Evolutionary conservation across 2,113 vertebrate genomes (phyloP).

Genomic region (Siphamia tubifer): DNA sequence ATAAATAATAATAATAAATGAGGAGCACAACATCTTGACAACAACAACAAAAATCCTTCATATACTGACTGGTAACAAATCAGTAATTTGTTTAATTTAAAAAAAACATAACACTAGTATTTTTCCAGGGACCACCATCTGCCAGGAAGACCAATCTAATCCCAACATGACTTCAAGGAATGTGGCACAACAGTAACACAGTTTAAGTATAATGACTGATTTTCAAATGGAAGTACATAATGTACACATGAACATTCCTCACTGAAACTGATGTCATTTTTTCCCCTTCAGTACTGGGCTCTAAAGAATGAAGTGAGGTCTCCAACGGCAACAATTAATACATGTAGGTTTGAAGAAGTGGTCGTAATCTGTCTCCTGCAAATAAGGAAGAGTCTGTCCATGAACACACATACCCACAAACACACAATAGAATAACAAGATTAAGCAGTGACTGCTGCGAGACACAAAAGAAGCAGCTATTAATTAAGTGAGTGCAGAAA

Average conservation of each 20-base stretch:
- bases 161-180: conserved; percentile 47
- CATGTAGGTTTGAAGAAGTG: conserved; percentile 10
- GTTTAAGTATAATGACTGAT: not conserved
- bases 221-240: conserved; percentile 3
- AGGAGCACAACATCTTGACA: not conserved
- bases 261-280: not conserved
- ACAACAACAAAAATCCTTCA: not conserved
- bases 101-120: conserved; percentile 47
- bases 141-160: conserved; percentile 56
- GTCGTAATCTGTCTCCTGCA: conserved; percentile 23
- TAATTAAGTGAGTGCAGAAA: conserved; percentile 66
- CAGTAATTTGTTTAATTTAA: conserved; percentile 34
- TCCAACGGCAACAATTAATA: conserved; percentile 31
- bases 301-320: not conserved
- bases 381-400: conserved; percentile 42
- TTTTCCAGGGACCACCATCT: conserved; percentile 29
- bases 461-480: conserved; percentile 60
- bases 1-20: too few relatives aligned
- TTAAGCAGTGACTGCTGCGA: conserved; percentile 64
- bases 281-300: not conserved
- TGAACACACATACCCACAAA: conserved; percentile 19
- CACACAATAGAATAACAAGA: conserved; percentile 61
- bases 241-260: not conserved
- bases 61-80: not conserved
- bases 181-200: conserved; percentile 32